Evolutionary conservation across 2,113 vertebrate species (phyloP).

Genomic region (Chascanopsetta lugubris): DNA sequence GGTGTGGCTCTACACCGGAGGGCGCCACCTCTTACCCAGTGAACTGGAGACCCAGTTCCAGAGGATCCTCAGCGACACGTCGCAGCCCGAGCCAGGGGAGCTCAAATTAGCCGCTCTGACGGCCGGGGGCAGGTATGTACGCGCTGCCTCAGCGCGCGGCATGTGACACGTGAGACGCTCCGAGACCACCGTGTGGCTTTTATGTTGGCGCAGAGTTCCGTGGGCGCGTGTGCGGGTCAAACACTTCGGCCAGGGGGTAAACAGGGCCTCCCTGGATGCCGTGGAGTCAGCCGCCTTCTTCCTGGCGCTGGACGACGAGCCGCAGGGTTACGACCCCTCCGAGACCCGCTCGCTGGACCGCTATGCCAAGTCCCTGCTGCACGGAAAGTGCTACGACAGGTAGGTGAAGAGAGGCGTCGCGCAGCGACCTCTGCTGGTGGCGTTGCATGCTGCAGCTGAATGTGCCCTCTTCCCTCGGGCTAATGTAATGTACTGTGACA

Average conservation of each 20-base stretch:
- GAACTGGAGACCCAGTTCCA: conserved; percentile 93
- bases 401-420: conserved; percentile 41
- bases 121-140: conserved; percentile 88
- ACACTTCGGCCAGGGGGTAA: conserved; percentile 86
- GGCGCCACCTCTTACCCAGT: conserved; percentile 84
- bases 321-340: conserved; percentile 76
- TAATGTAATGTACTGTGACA: no score
- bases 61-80: conserved; percentile 87
- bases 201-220: conserved; percentile 86
- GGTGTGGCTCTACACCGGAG: conserved; percentile 89
- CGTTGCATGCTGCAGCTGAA: no score
- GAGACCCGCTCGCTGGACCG: conserved; percentile 81
- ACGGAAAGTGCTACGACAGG: conserved; percentile 93
- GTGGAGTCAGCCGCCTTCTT: conserved; percentile 92
- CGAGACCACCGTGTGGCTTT: no score
- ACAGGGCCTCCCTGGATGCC: conserved; percentile 84
- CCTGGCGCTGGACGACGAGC: conserved; percentile 87
- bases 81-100: conserved; percentile 86
- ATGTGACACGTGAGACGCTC: no score
- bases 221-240: conserved; percentile 88
- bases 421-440: no score
- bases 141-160: no score
- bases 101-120: conserved; percentile 88
- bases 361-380: conserved; percentile 92
- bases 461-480: no score